phyloP scores from a whole-genome alignment of 2,113 vertebrate genomes.

The Chloropsis hardwickii region DNA sequence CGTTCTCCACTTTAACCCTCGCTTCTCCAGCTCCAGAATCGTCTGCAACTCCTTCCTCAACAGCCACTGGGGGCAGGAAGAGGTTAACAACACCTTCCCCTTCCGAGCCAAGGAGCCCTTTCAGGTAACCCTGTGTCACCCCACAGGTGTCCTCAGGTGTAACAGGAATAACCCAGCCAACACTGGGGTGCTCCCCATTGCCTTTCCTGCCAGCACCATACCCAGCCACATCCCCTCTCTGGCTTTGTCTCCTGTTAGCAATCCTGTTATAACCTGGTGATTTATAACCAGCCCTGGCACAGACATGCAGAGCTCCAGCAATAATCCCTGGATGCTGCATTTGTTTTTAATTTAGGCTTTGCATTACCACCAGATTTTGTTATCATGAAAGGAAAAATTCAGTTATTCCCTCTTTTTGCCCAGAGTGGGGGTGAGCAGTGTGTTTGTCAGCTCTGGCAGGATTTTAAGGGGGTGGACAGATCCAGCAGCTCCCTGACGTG shows the following conservation, averaged over 20 bases:
- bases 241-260: neutral
- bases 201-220: neutral
- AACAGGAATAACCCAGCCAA: neutral
- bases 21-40: constrained; percentile 70
- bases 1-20: constrained; percentile 79
- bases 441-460: neutral
- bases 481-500: neutral
- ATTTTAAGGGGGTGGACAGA: neutral
- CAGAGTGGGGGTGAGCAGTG: neutral
- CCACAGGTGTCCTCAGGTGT: neutral
- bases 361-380: neutral
- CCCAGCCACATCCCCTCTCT: neutral
- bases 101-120: constrained; percentile 73
- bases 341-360: neutral
- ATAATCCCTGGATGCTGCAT: neutral
- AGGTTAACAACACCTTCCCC: constrained; percentile 70
- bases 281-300: neutral
- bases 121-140: constrained; percentile 64
- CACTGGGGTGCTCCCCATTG: neutral
- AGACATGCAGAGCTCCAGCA: neutral
- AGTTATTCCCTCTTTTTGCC: neutral
- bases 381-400: neutral
- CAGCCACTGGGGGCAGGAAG: constrained; percentile 77
- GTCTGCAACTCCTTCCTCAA: constrained; percentile 77
- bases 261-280: neutral